Percentiles rank a stretch among this genome's conserved stretches.
phyloP scores from a whole-genome alignment of 2,797 vertebrate species.

The Podarcis lilfordi region DNA sequence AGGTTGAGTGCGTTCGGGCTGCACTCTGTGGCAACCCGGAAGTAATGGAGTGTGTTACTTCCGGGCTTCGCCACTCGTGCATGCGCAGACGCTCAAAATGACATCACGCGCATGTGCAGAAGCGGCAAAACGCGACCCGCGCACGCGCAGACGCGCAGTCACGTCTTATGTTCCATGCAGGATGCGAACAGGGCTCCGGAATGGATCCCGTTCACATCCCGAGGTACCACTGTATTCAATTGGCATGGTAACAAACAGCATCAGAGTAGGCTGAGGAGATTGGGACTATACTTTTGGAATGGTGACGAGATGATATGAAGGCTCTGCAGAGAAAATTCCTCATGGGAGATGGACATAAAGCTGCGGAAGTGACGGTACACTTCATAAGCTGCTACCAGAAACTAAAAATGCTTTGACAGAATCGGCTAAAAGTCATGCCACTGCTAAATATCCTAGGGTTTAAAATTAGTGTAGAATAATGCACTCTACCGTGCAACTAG shows the following conservation, averaged over 20 bases:
- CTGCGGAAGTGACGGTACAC: not conserved
- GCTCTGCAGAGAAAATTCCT: not conserved
- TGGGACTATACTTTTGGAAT: not conserved
- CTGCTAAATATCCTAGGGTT: not conserved
- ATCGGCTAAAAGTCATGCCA: not conserved
- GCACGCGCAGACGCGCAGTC: no score
- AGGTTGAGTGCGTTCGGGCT: no score
- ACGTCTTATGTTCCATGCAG: no score
- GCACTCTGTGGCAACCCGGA: no score
- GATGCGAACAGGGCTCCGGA: no score
- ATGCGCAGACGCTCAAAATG: no score
- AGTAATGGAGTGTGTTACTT: no score
- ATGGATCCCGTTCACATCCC: no score
- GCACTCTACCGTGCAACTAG: not conserved
- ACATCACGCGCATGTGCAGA: no score
- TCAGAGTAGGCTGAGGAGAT: not conserved
- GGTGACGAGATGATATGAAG: not conserved
- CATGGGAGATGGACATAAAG: not conserved
- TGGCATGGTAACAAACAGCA: not conserved
- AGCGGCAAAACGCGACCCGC: no score
- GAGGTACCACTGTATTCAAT: not conserved
- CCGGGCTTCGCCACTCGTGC: no score
- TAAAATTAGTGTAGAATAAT: slow-evolving; percentile 1
- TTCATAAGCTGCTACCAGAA: not conserved
- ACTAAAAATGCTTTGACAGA: not conserved